Evolutionary conservation across 1,140 invertebrate genomes (phyloP).

Genomic region (Lepidurus arcticus): DNA sequence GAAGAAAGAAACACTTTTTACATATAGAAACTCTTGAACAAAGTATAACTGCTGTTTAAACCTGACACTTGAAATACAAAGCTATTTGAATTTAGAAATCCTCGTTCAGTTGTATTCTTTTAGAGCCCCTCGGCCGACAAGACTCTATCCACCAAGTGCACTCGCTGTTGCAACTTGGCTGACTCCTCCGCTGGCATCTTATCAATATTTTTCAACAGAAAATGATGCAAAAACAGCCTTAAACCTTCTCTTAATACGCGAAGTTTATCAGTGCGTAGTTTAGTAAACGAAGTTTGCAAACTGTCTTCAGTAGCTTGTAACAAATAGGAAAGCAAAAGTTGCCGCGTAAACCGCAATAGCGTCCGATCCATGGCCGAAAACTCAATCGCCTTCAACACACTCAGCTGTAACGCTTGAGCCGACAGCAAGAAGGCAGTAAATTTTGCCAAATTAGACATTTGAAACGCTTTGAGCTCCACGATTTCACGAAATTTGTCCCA

Average conservation of each 20-base stretch:
- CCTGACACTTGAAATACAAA: conserved; percentile 8
- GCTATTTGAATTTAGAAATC: neutral
- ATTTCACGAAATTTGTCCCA: conserved; percentile 91
- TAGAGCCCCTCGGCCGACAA: neutral
- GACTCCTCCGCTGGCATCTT: conserved; percentile 35
- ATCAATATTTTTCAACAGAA: conserved; percentile 57
- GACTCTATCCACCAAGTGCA: conserved; percentile 36
- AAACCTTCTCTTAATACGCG: conserved; percentile 68
- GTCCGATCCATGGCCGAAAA: conserved; percentile 69
- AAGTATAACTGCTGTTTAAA: neutral
- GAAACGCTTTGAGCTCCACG: conserved; percentile 53
- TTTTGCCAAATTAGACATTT: conserved; percentile 69
- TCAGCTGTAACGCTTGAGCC: conserved; percentile 68
- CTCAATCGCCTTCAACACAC: conserved; percentile 82
- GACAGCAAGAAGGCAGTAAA: conserved; percentile 75
- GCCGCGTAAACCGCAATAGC: conserved; percentile 62
- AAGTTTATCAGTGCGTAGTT: conserved; percentile 61
- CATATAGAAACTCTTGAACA: neutral
- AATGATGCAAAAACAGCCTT: conserved; percentile 70
- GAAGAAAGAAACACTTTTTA: conserved; percentile 1
- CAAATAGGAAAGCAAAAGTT: conserved; percentile 63
- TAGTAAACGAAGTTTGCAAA: conserved; percentile 58
- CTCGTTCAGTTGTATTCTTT: neutral
- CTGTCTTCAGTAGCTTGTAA: conserved; percentile 54
- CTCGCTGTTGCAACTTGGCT: conserved; percentile 34